phyloP scores from a whole-genome alignment of 1,140 invertebrate species.

The Oppia nitens region DNA sequence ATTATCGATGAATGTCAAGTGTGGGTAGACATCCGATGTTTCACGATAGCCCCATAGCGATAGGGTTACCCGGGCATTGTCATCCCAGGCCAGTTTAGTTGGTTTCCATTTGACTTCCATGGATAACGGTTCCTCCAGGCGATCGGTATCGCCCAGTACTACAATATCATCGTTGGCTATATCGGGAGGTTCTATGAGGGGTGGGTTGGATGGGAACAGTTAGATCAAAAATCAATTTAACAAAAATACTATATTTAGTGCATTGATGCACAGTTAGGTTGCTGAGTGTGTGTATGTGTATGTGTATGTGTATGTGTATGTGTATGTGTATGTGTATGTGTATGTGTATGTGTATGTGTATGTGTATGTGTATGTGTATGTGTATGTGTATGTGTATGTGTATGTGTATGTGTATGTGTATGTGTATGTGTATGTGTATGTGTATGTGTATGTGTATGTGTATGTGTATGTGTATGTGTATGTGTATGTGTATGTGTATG shows the following conservation, averaged over 20 bases:
- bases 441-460: too few relatives aligned
- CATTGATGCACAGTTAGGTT: too few relatives aligned
- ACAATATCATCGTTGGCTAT: constrained; percentile 22
- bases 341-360: too few relatives aligned
- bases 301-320: too few relatives aligned
- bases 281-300: too few relatives aligned
- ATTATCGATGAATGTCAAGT: constrained; percentile 22
- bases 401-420: too few relatives aligned
- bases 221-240: neutral
- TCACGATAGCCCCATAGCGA: constrained; percentile 23
- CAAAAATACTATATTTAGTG: neutral
- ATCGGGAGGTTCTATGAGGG: constrained; percentile 22
- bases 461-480: too few relatives aligned
- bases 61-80: constrained; percentile 10
- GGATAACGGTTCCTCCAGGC: constrained; percentile 18
- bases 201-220: neutral
- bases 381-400: too few relatives aligned
- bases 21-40: constrained; percentile 20
- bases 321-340: too few relatives aligned
- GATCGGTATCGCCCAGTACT: constrained; percentile 19
- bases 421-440: too few relatives aligned
- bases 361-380: too few relatives aligned
- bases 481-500: too few relatives aligned
- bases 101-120: constrained; percentile 23
- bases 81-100: constrained; percentile 19